Evolutionary conservation across 2,113 vertebrate species (phyloP).

Genomic region (Scartelaos histophorus): DNA sequence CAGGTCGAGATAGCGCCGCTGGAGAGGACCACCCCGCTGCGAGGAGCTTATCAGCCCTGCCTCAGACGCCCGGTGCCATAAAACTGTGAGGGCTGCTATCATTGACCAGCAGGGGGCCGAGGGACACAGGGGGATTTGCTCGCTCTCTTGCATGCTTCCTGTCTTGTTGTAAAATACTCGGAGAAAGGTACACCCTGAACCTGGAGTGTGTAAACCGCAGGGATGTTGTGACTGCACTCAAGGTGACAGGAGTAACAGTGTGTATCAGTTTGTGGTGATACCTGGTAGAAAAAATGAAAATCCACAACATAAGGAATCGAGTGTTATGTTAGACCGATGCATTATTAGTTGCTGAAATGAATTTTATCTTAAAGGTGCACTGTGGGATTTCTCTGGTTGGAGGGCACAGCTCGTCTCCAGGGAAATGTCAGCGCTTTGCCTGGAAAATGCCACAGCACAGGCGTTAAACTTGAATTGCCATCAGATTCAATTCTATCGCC

Average conservation of each 20-base stretch:
- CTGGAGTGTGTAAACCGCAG: background rate
- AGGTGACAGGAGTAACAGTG: background rate
- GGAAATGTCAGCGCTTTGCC: too few species aligned
- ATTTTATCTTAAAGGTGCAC: too few species aligned
- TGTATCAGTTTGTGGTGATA: too few species aligned
- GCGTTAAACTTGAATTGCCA: too few species aligned
- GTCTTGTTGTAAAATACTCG: constrained; percentile 22
- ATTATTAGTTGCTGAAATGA: too few species aligned
- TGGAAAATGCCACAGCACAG: too few species aligned
- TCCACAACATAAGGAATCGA: too few species aligned
- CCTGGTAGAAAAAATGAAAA: too few species aligned
- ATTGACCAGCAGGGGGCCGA: constrained; percentile 26
- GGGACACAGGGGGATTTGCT: constrained; percentile 31
- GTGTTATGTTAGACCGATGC: too few species aligned
- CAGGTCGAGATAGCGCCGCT: constrained; percentile 31
- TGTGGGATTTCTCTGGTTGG: too few species aligned
- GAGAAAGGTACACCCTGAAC: constrained; percentile 3
- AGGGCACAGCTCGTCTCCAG: too few species aligned
- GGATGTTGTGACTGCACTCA: background rate
- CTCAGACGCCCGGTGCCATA: constrained; percentile 59
- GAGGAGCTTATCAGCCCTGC: constrained; percentile 44
- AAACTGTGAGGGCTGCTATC: constrained; percentile 47
- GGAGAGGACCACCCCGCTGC: constrained; percentile 44
- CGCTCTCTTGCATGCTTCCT: background rate
- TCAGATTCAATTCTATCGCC: too few species aligned